phyloP scores from a whole-genome alignment of 2,888 invertebrate species.

The Melanophora roralis region DNA sequence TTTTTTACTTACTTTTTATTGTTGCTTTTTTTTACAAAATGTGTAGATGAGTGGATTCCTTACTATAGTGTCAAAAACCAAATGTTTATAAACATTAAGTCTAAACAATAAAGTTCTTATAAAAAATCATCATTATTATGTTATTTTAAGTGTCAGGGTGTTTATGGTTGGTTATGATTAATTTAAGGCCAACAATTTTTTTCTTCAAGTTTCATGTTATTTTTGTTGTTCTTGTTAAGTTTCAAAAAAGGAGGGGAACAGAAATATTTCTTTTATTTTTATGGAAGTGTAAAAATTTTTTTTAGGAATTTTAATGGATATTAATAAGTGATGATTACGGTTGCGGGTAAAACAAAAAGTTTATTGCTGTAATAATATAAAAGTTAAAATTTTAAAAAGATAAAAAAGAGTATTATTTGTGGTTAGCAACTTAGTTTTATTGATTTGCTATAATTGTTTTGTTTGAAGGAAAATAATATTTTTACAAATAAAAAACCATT shows the following conservation, averaged over 20 bases:
- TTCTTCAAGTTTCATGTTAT: neutral
- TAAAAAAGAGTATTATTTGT: neutral
- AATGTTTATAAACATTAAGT: conserved; percentile 1
- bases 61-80: neutral
- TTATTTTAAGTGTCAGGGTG: neutral
- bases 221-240: neutral
- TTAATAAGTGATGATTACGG: conserved; percentile 6
- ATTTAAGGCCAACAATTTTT: conserved; percentile 20
- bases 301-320: conserved; percentile 38
- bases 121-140: conserved; percentile 23
- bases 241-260: conserved; percentile 3
- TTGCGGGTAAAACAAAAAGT: neutral
- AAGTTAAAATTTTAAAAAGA: neutral
- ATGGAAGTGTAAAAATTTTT: conserved; percentile 8
- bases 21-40: neutral
- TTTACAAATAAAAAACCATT: too few relatives aligned
- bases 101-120: neutral
- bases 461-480: too few relatives aligned
- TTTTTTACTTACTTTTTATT: neutral
- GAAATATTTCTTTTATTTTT: neutral
- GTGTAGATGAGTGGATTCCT: conserved; percentile 9
- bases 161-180: conserved; percentile 9
- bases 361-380: neutral
- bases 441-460: too few relatives aligned
- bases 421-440: too few relatives aligned